A percentile compares a stretch with the other conserved stretches of the same genome.
These are phyloP conservation scores for Prosopocoilus inquinatus DNA, from an alignment of 2,888 invertebrate genomes.

Conservation along the genomic window DNA sequence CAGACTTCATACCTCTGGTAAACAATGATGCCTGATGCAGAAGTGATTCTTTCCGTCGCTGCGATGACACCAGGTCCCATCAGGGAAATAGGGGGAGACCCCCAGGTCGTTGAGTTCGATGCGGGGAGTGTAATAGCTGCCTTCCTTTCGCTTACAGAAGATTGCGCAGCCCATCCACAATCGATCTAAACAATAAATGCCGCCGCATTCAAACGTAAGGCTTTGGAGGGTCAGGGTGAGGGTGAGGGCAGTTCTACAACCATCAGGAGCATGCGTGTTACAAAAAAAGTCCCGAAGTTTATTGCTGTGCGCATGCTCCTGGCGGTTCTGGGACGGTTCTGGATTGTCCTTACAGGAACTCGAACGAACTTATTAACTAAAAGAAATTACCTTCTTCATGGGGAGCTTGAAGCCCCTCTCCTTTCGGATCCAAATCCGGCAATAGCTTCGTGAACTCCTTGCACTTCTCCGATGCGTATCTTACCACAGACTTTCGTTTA, in stretches of 20 bases:
- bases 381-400: conserved; percentile 63
- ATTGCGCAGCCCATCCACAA: conserved; percentile 80
- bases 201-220: background rate
- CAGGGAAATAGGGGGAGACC: conserved; percentile 72
- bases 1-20: conserved; percentile 63
- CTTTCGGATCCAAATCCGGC: conserved; percentile 62
- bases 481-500: conserved; percentile 54
- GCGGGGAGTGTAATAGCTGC: conserved; percentile 72
- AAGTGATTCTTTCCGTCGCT: conserved; percentile 65
- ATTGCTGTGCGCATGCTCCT: too few species aligned
- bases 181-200: conserved; percentile 50
- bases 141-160: conserved; percentile 67
- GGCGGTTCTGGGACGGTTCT: too few species aligned
- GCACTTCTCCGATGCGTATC: conserved; percentile 65
- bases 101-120: conserved; percentile 73
- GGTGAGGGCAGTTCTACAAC: too few species aligned
- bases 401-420: conserved; percentile 71
- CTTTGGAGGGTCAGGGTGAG: too few species aligned
- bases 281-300: too few species aligned
- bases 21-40: conserved; percentile 72
- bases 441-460: conserved; percentile 61
- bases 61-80: conserved; percentile 78
- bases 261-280: too few species aligned
- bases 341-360: too few species aligned
- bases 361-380: too few species aligned